Percentiles rank a stretch among this genome's conserved stretches.
phyloP scores from a whole-genome alignment of 2,113 vertebrate species.

The Heterocephalus glaber region DNA sequence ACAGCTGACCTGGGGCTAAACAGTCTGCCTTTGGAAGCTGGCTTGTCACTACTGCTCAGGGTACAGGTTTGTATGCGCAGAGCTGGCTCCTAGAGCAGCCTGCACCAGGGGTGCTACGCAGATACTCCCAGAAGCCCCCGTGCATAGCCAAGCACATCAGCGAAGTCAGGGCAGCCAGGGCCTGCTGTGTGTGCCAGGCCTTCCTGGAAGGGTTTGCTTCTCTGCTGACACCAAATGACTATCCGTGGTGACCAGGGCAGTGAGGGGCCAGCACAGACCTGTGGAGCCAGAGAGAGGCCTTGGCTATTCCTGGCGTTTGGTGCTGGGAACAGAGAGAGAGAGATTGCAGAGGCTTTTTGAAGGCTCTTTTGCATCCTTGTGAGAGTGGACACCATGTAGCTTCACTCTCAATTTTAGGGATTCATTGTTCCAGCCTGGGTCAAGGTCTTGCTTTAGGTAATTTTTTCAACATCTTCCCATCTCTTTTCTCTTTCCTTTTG shows the following conservation, averaged over 20 bases:
- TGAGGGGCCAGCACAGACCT: neutral
- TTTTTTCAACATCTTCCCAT: neutral
- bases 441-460: neutral
- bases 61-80: neutral
- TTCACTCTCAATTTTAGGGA: neutral
- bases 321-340: neutral
- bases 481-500: neutral
- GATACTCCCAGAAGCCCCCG: too few relatives aligned
- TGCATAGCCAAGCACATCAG: fast-evolving
- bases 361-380: neutral
- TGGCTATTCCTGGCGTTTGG: neutral
- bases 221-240: neutral
- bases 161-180: fast-evolving
- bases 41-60: neutral
- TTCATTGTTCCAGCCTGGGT: neutral
- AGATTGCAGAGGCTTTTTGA: neutral
- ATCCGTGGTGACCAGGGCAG: fast-evolving
- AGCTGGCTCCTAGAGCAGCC: neutral
- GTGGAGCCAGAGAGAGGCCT: fast-evolving
- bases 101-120: neutral
- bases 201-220: neutral
- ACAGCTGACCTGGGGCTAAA: neutral
- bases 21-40: too few relatives aligned
- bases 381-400: neutral
- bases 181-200: neutral